A percentile compares a stretch with the other conserved stretches of the same genome.
Conservation (phyloP, 2,113 vertebrate species). For the Grantiella picta region DNA sequence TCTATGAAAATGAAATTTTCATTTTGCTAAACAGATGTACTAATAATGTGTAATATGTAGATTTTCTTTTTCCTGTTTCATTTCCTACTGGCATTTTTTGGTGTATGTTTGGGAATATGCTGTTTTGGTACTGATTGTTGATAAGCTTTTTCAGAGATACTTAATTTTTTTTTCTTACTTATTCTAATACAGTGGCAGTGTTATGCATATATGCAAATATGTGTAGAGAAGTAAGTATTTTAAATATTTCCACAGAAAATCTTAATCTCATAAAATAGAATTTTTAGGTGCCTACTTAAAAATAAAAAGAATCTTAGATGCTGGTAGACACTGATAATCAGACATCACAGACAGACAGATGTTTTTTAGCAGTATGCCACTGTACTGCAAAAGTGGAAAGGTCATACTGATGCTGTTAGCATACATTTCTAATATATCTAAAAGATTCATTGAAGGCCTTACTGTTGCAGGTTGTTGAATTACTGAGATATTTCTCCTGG, state of each 20-base stretch:
- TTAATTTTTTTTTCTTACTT: neutral
- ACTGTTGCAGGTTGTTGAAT: slow-evolving; percentile 88
- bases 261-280: neutral
- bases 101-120: neutral
- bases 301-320: neutral
- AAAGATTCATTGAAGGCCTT: neutral
- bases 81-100: neutral
- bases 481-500: slow-evolving; percentile 97
- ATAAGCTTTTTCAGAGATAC: neutral
- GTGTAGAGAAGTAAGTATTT: neutral
- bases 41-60: neutral
- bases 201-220: neutral
- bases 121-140: neutral
- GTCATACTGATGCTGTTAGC: neutral
- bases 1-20: neutral
- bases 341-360: neutral
- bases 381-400: neutral
- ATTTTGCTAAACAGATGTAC: neutral
- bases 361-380: neutral
- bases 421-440: neutral
- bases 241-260: neutral
- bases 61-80: neutral
- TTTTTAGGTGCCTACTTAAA: neutral
- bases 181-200: neutral
- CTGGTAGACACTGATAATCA: neutral